Percentiles rank a stretch among this genome's conserved stretches.
Conservation (phyloP, 2,888 invertebrate species). For the Drosophila neotestacea region DNA sequence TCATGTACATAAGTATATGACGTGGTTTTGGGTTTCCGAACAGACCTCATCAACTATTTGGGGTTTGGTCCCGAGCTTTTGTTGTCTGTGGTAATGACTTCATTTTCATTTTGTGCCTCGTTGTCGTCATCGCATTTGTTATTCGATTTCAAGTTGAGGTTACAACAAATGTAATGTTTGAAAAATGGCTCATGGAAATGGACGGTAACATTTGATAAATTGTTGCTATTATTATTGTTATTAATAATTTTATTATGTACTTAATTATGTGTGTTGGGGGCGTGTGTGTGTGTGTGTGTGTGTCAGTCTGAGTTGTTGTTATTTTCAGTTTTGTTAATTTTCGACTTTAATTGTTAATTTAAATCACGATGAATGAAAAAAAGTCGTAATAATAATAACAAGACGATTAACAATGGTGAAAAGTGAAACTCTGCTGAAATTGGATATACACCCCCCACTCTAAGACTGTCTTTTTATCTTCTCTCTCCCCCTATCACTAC, state of each 20-base stretch:
- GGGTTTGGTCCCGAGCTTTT: slow-evolving; percentile 40
- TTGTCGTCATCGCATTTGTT: slow-evolving; percentile 38
- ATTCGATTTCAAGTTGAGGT: slow-evolving; percentile 33
- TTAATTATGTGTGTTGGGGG: slow-evolving; percentile 14
- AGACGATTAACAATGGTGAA: slow-evolving; percentile 46
- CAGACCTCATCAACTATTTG: slow-evolving; percentile 15
- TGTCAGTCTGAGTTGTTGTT: slow-evolving; percentile 19
- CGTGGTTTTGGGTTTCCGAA: slow-evolving; percentile 23
- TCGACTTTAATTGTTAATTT: slow-evolving; percentile 73
- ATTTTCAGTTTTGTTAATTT: slow-evolving; percentile 72
- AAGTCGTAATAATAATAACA: slow-evolving; percentile 21
- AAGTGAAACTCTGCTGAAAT: slow-evolving; percentile 69
- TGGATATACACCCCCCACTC: slow-evolving; percentile 22
- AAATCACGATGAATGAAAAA: slow-evolving; percentile 42
- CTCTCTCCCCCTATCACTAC: background rate
- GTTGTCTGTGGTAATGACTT: slow-evolving; percentile 74
- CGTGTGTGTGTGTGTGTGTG: background rate
- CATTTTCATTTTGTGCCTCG: slow-evolving; percentile 42
- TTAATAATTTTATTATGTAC: slow-evolving; percentile 17
- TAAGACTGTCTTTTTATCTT: background rate
- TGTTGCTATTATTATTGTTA: slow-evolving; percentile 44
- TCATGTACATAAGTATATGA: slow-evolving; percentile 36
- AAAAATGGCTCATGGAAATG: slow-evolving; percentile 52
- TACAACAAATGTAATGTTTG: slow-evolving; percentile 30
- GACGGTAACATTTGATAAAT: slow-evolving; percentile 59